phyloP scores from a whole-genome alignment of 2,797 vertebrate genomes.

The Poecilia wingei region DNA sequence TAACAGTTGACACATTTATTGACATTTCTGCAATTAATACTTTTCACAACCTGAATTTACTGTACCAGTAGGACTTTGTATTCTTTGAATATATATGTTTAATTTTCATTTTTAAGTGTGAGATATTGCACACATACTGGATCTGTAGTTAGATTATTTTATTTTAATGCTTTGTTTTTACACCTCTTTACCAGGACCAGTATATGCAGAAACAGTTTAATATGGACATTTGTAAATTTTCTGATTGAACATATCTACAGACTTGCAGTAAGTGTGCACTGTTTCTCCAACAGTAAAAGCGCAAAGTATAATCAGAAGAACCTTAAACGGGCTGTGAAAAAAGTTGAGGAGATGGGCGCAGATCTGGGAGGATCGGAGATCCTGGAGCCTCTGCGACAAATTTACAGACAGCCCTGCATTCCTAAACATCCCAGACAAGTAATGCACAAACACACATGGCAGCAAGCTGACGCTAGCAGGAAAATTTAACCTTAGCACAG shows the following conservation, averaged over 20 bases:
- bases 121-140: not conserved
- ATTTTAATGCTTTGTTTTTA: not conserved
- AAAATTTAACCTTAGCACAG: not conserved
- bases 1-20: not conserved
- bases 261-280: not conserved
- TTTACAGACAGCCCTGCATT: constrained; percentile 65
- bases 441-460: constrained; percentile 13
- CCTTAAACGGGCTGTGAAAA: constrained; percentile 77
- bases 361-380: constrained; percentile 71
- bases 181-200: not conserved
- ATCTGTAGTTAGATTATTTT: not conserved
- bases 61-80: not conserved
- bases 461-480: not conserved
- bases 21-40: not conserved
- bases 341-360: constrained; percentile 57
- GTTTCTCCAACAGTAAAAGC: constrained; percentile 62
- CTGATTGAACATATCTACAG: not conserved
- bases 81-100: not conserved
- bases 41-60: not conserved
- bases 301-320: constrained; percentile 79
- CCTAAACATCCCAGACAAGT: constrained; percentile 69
- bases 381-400: constrained; percentile 41
- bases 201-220: constrained; percentile 56
- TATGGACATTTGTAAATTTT: not conserved
- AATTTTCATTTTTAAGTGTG: not conserved